Base-by-base conservation (phyloP, 2,888 invertebrate species). In the Apotomis turbidana region DNA sequence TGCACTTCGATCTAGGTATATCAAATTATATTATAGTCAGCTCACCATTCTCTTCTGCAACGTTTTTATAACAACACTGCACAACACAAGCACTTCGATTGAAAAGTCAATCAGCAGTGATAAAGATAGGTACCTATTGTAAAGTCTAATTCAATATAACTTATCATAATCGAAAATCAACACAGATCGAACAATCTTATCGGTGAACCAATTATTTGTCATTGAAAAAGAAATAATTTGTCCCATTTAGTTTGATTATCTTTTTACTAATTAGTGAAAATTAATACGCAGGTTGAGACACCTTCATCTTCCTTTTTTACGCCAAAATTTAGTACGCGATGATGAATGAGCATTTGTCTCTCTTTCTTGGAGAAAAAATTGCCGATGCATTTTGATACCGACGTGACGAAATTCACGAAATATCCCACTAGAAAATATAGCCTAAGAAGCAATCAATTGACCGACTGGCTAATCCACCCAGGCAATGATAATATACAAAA, bases 81-180 rank as follows among this genome's bases (percentile, higher is more conserved):
- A 71, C 72, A 59, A 38, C 71, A 71, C 71, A 71, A 63, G 68
- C 68, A 72, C 68, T 72, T 63, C 36, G 51, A 58, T 54, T 54
- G 59, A 58, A 52, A 46, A 68, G 46, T 38, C 68, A 68, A 72
- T 72, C 68, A 68, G 44, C 59, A 72, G 46, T 72, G 72, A 68
- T 72, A 72, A 58, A 52, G 36, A 55, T 51, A 68, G 3, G 64
- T 59, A n/a, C n/a, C n/a, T n/a, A 46, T n/a, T 57, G 51, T 51
- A 36, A 59, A 60, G 67, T 57, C 57, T 72, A 68, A 66, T 68
- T 62, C 58, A 51, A 71, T 68, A 59, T 10, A 38, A n/a, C 55
- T 61, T 72, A 72, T 72, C 72, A 58, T 63, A 72, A 68, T 72
- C 62, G 63, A 72, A 68, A 63, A 72, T 68, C 72, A 72, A 72